Evolutionary conservation across 2,888 invertebrate genomes (phyloP), one percentile per base, ranked within the genome.

Genomic region (Drosophila barbarae): DNA sequence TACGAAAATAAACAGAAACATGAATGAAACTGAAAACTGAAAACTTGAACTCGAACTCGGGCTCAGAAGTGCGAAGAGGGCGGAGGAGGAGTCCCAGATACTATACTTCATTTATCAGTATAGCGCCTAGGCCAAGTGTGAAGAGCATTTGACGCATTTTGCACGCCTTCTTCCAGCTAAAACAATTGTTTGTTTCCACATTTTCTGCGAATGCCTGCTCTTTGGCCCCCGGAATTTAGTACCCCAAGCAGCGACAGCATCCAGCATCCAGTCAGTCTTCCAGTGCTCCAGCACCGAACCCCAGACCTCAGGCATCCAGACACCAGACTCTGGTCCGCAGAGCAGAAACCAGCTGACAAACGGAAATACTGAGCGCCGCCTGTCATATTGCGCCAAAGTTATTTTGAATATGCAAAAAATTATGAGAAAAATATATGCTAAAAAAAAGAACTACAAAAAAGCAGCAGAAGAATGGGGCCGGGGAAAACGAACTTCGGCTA

Each of bases 391-490:
- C 65, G 74, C 69, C 76, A 69, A 74, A 85, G 85, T 74, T 85
- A 80, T 80, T 80, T 80, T 80, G 73, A 85, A 80, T 80, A 80
- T 80, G 79, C 84, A 85, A 85, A 83, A 79, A 83, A 83, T 77
- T 74, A 79, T 77, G 47, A 44, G 66, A 76, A 76, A 68, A 49
- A 69, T 32, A 60, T 60, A 36, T 61, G 26, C 12, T 8, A 9
- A 42, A 51, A 53, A 63, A 69, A 41, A 30, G 39, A 34, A 36
- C n/a, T 13, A 13, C 1, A 9, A 49, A 42, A 35, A 15, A 15
- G 32, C 12, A 46, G 60, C 42, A 12, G 13, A 42, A 28, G 41
- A 34, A 28, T 42, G 59, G 61, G 10, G 44, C 41, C 41, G 30
- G 30, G 61, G 12, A 60, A 61, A 44, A 44, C 30, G 42, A 36